Evolutionary conservation across 2,888 invertebrate species (phyloP), one percentile per base, ranked within the genome.

Genomic region (Drosophila paramelanica): DNA sequence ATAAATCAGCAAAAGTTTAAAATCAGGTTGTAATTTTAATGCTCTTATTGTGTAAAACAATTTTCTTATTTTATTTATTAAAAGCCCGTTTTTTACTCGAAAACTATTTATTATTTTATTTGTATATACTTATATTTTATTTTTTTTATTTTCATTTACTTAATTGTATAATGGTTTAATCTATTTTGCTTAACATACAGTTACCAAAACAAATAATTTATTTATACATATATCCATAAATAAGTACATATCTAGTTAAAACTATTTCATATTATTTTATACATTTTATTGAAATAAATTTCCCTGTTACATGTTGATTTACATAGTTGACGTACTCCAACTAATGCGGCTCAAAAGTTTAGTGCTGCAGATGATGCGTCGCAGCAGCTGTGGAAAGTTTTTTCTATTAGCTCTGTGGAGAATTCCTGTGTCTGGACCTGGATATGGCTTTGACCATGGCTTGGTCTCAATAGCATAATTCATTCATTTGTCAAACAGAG

Each of bases 391-490:
- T 11, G 7, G 13, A 64, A 55, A 67, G 36, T 56, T 67, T 45
- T 36, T 64, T 45, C 25, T 13, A 23, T 45, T 13, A 13, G 39
- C 46, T 42, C 50, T 51, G 27, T 25, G 38, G 56, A 17, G 25
- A 45, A 14, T 50, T 52, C 13, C 10, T 46, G 4, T 43, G 43
- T 20, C 20, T 68, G 60, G 7, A 14, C 52, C 46, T 46, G 25
- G 4, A 46, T 23, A n/a, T 47, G 31, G 56, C 59, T 62, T 46
- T 56, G 36, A 52, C 4, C 25, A 31, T 47, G 36, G 20, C 31
- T 11, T 36, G 50, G 45, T 56, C 65, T 69, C 65, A 57, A 50
- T 17, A 50, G 52, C 46, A 42, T 67, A 59, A 71, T 67, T 59
- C 67, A 67, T 62, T 58, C 47, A 58, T 67, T 67, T 52, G 50